These are phyloP conservation scores for Drosophila obscura DNA, from an alignment of 1,140 invertebrate species.

Conservation along the genomic window DNA sequence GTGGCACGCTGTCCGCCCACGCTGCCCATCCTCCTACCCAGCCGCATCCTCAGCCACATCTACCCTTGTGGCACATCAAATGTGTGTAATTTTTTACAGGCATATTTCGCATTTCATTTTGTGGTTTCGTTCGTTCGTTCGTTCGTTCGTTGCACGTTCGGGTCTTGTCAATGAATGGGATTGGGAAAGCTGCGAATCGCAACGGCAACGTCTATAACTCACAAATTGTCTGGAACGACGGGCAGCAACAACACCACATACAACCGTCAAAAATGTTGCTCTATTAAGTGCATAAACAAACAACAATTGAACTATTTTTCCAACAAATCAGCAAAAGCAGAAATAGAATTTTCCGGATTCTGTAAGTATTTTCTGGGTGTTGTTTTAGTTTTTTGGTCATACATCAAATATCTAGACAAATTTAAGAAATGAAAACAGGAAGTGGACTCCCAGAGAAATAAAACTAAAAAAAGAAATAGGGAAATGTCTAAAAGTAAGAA, in stretches of 20 bases:
- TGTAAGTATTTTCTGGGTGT: conserved; percentile 2
- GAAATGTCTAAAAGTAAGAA: not conserved
- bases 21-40: not conserved
- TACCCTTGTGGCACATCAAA: not conserved
- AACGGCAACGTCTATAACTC: not conserved
- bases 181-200: not conserved
- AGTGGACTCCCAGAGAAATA: conserved; percentile 30
- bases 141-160: not conserved
- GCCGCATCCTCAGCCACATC: too few species aligned
- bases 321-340: conserved; percentile 5
- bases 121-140: not conserved
- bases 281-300: conserved; percentile 31
- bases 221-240: conserved; percentile 3
- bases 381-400: conserved; percentile 32
- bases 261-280: not conserved
- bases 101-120: conserved; percentile 23
- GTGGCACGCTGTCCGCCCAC: conserved; percentile 29
- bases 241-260: not conserved
- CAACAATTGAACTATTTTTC: conserved; percentile 29
- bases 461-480: conserved; percentile 20
- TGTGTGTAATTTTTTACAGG: conserved; percentile 14
- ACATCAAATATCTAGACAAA: conserved; percentile 67
- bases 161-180: conserved; percentile 42
- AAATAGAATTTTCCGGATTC: conserved; percentile 26
- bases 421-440: conserved; percentile 33